These are phyloP conservation scores for Threskiornis aethiopicus DNA, from an alignment of 2,797 vertebrate species.

Conservation along the genomic window DNA sequence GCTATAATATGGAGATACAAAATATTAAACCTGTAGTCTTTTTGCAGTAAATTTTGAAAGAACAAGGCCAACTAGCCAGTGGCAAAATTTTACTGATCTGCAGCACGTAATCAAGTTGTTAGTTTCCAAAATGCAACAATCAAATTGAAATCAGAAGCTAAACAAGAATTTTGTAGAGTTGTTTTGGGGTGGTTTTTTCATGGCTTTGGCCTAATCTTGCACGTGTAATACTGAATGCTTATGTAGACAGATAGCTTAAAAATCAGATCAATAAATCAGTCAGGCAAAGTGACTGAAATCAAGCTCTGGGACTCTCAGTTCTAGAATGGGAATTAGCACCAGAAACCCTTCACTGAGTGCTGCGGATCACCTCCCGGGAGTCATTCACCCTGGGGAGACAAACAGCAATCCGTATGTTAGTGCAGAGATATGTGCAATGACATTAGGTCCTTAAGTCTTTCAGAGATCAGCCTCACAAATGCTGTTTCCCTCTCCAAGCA, in stretches of 20 bases:
- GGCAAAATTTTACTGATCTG: background rate
- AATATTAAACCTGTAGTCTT: background rate
- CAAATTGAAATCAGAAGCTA: background rate
- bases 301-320: background rate
- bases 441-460: background rate
- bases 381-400: background rate
- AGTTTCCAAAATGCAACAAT: background rate
- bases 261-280: background rate
- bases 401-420: background rate
- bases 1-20: background rate
- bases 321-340: background rate
- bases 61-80: background rate
- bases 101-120: background rate
- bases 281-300: background rate
- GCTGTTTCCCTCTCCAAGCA: background rate
- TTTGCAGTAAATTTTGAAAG: background rate
- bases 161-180: background rate
- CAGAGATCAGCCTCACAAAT: background rate
- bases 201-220: background rate
- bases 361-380: rapidly evolving
- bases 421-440: background rate
- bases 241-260: background rate
- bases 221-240: background rate
- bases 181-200: background rate
- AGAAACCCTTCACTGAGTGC: rapidly evolving